phyloP scores from a whole-genome alignment of 2,113 vertebrate genomes.

The Gnathonemus longibarbis region DNA sequence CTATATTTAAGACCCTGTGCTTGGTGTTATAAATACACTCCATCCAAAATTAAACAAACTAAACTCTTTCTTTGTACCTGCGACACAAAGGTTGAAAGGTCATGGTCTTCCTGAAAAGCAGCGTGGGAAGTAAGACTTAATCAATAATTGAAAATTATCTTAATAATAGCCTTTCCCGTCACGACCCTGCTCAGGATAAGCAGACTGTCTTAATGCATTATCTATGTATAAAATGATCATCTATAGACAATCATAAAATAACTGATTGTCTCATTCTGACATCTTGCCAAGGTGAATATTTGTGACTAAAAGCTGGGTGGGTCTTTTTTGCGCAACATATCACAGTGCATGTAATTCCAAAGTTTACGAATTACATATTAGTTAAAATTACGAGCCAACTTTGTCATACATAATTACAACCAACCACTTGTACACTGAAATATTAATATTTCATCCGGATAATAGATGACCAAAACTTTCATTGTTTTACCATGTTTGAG shows the following conservation, averaged over 20 bases:
- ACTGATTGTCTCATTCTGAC: neutral
- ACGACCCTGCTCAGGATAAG: neutral
- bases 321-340: neutral
- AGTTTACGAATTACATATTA: neutral
- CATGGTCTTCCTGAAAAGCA: neutral
- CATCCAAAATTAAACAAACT: neutral
- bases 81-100: neutral
- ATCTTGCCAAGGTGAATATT: neutral
- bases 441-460: neutral
- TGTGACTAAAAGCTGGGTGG: neutral
- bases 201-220: neutral
- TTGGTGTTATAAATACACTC: neutral
- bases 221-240: neutral
- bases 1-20: conserved; percentile 13
- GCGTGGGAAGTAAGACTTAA: neutral
- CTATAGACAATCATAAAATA: neutral
- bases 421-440: neutral
- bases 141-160: neutral
- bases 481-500: neutral
- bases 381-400: neutral
- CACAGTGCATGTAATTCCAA: neutral
- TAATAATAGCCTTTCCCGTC: neutral
- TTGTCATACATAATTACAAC: neutral
- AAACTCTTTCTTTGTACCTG: neutral
- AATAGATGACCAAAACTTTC: neutral